phyloP scores from a whole-genome alignment of 2,113 vertebrate species.

The Hassar affinis region DNA sequence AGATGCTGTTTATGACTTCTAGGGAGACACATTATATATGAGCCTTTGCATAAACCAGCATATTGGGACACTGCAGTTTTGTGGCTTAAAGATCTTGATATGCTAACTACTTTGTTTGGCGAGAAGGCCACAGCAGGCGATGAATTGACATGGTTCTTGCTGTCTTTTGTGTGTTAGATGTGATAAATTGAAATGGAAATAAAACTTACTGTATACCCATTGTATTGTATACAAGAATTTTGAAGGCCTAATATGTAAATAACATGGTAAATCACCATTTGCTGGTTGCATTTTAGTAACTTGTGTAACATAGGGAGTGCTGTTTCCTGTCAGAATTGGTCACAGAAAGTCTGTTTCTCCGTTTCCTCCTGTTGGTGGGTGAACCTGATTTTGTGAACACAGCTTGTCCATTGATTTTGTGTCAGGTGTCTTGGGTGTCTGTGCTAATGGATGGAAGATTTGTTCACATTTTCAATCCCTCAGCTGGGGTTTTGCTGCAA shows the following conservation, averaged over 20 bases:
- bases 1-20: not conserved
- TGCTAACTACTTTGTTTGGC: not conserved
- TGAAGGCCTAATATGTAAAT: not conserved
- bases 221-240: not conserved
- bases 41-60: not conserved
- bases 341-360: not conserved
- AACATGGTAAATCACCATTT: not conserved
- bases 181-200: not conserved
- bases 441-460: slow-evolving; percentile 44
- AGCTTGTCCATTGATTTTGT: slow-evolving; percentile 32
- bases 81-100: not conserved
- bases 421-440: slow-evolving; percentile 41
- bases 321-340: not conserved
- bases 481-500: slow-evolving; percentile 18
- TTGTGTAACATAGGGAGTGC: not conserved
- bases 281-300: not conserved
- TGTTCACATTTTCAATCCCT: slow-evolving; percentile 41
- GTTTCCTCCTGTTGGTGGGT: slow-evolving; percentile 30
- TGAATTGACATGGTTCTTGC: not conserved
- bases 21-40: not conserved
- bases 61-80: not conserved
- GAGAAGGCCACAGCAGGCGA: not conserved
- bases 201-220: too few species aligned
- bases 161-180: not conserved
- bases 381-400: slow-evolving; percentile 37